A percentile compares a stretch with the other conserved stretches of the same genome.
These are phyloP conservation scores for Brevipalpus yothersi DNA, from an alignment of 1,140 invertebrate species.

Conservation along the genomic window DNA sequence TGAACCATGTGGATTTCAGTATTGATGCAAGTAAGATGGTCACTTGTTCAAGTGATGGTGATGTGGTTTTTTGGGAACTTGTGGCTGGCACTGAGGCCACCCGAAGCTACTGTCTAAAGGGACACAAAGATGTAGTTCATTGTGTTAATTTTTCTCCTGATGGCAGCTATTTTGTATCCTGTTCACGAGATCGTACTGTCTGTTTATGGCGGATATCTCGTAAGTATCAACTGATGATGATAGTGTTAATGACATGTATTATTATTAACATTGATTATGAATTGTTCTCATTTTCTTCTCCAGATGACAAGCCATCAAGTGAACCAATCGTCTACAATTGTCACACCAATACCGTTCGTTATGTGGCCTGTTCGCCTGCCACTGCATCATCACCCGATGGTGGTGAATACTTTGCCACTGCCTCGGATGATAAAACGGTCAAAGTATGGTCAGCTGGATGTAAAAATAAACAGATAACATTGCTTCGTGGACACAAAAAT, in stretches of 20 bases:
- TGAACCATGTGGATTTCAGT: neutral
- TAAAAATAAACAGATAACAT: slow-evolving; percentile 43
- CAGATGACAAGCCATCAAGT: slow-evolving; percentile 25
- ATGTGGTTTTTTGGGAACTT: neutral
- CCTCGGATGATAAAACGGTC: slow-evolving; percentile 64
- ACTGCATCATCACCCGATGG: slow-evolving; percentile 24
- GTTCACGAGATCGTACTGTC: slow-evolving; percentile 52
- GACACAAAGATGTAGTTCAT: neutral
- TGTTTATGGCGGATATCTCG: slow-evolving; percentile 53
- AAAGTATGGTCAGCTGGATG: slow-evolving; percentile 33
- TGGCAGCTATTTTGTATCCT: slow-evolving; percentile 51
- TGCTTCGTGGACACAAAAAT: slow-evolving; percentile 50
- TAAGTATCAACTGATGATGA: no score
- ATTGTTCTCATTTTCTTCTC: slow-evolving; percentile 12
- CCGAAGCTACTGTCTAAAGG: neutral
- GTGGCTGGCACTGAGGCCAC: neutral
- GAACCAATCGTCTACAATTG: slow-evolving; percentile 45
- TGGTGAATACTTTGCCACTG: slow-evolving; percentile 43
- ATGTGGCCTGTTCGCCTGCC: slow-evolving; percentile 26
- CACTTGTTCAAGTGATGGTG: neutral
- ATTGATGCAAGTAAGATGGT: neutral
- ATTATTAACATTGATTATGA: no score
- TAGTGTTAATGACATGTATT: no score
- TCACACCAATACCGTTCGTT: slow-evolving; percentile 47
- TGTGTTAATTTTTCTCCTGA: slow-evolving; percentile 20